phyloP scores from a whole-genome alignment of 2,797 vertebrate genomes.

The Spatula clypeata region DNA sequence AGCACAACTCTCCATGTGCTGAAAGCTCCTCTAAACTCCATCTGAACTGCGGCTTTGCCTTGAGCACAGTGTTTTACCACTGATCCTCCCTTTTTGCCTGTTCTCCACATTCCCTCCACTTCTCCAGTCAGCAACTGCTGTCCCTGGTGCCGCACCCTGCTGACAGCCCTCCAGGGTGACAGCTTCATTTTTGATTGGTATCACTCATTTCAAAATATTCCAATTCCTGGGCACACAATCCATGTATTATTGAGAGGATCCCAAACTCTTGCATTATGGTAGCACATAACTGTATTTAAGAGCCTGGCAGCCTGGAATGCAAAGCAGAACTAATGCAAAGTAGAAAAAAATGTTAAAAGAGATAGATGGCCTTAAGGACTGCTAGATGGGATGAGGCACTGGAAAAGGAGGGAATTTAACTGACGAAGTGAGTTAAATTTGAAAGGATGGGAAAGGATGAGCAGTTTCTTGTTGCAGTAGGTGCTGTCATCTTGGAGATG shows the following conservation, averaged over 20 bases:
- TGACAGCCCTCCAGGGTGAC: background rate
- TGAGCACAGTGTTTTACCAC: background rate
- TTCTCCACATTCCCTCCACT: background rate
- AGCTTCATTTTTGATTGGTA: background rate
- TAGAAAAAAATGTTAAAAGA: background rate
- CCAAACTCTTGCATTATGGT: background rate
- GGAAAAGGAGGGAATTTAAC: background rate
- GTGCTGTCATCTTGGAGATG: background rate
- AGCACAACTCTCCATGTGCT: background rate
- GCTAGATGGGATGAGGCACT: background rate
- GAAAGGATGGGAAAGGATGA: background rate
- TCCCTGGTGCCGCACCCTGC: background rate
- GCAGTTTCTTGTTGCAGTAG: background rate
- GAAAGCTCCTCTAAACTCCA: background rate
- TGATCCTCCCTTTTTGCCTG: background rate
- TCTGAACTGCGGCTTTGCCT: background rate
- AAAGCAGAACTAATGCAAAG: background rate
- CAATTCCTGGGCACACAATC: background rate
- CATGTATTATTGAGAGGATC: background rate
- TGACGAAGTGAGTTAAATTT: background rate
- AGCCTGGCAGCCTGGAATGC: background rate
- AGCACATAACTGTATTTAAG: background rate
- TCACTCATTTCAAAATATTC: background rate
- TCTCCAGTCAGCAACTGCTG: background rate
- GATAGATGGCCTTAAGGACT: background rate